Conservation (phyloP, 2,113 vertebrate genomes). For the Mastomys natalensis region DNA sequence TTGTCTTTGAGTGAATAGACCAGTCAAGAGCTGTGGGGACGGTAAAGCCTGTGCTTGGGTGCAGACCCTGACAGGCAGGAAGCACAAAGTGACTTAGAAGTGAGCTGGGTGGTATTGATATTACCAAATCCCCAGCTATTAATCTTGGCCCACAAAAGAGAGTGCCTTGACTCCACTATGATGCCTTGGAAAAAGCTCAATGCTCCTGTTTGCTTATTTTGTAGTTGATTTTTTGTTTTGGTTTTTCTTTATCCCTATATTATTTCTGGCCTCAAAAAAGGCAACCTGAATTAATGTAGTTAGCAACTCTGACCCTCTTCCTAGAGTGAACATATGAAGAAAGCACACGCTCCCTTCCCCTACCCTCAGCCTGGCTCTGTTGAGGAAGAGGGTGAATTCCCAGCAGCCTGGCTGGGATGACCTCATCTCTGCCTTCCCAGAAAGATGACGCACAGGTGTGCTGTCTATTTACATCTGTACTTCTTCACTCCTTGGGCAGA, state of each 20-base stretch:
- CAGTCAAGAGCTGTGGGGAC: neutral
- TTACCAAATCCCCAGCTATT: neutral
- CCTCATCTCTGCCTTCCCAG: neutral
- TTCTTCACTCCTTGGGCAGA: neutral
- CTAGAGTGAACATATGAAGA: neutral
- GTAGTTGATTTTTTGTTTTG: neutral
- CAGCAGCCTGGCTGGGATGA: rapidly evolving
- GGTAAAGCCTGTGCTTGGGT: neutral
- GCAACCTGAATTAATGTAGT: neutral
- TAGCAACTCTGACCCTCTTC: neutral
- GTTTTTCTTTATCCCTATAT: neutral
- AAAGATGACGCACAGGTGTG: neutral
- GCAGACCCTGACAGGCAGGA: neutral
- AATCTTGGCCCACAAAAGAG: neutral
- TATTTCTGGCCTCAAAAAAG: neutral
- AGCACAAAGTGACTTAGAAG: neutral
- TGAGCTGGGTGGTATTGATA: neutral
- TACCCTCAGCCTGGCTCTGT: neutral
- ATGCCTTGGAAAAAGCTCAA: neutral
- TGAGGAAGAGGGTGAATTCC: neutral
- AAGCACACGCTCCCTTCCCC: neutral
- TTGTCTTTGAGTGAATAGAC: neutral
- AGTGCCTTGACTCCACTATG: neutral
- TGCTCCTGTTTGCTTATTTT: neutral
- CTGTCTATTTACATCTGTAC: neutral